phyloP scores from a whole-genome alignment of 2,797 vertebrate genomes.

The Liasis olivaceus region DNA sequence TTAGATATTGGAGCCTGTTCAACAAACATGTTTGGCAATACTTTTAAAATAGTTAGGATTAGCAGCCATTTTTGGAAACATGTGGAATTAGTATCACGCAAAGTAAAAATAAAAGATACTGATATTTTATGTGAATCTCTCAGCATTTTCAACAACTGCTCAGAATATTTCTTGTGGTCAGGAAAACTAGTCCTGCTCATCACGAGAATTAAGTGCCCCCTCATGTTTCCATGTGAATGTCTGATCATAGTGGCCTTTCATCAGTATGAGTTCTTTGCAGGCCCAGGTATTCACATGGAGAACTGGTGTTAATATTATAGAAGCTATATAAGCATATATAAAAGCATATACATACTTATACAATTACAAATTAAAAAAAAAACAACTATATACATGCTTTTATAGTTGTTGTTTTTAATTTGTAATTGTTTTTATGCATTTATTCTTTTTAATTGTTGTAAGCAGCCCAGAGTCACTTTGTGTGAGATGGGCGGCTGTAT shows the following conservation, averaged over 20 bases:
- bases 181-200: background rate
- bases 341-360: too few relatives aligned
- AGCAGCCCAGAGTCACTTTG: too few relatives aligned
- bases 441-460: too few relatives aligned
- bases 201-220: background rate
- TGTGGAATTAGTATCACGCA: background rate
- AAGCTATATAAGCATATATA: background rate
- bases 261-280: background rate
- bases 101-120: background rate
- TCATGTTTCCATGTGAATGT: background rate
- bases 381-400: too few relatives aligned
- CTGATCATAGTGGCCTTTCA: background rate
- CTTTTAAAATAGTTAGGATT: background rate
- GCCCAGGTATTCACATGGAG: background rate
- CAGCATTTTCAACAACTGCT: background rate
- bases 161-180: background rate
- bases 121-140: background rate
- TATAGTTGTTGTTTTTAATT: too few relatives aligned
- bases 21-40: background rate
- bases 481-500: too few relatives aligned
- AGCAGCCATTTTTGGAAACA: background rate
- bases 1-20: background rate
- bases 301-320: background rate
- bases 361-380: too few relatives aligned
- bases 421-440: too few relatives aligned